A percentile compares a stretch with the other conserved stretches of the same genome.
Evolutionary conservation across 2,888 invertebrate species (phyloP).

Genomic region (Phania funesta): DNA sequence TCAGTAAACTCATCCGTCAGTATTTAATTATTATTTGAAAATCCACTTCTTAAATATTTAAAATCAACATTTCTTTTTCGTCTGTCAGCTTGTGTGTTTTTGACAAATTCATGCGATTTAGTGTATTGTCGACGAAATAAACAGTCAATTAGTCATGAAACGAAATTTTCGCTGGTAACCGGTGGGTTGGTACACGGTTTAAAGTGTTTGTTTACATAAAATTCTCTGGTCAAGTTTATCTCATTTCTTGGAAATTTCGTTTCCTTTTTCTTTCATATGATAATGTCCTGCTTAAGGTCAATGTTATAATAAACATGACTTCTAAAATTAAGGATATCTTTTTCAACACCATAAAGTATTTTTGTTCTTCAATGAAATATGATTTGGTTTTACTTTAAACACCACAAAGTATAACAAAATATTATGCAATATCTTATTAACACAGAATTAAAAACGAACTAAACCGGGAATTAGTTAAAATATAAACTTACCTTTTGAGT

Average conservation of each 20-base stretch:
- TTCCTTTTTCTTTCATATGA: constrained; percentile 14
- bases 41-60: background rate
- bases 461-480: constrained; percentile 5
- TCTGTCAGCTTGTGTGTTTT: background rate
- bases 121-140: constrained; percentile 33
- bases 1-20: constrained; percentile 47
- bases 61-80: background rate
- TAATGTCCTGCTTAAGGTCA: constrained; percentile 65
- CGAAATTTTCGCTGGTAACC: background rate
- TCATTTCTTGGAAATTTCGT: constrained; percentile 40
- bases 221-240: constrained; percentile 41
- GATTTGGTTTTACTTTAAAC: constrained; percentile 7
- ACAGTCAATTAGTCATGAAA: constrained; percentile 64
- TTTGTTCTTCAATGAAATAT: constrained; percentile 15
- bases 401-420: constrained; percentile 7
- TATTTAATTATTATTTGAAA: constrained; percentile 37
- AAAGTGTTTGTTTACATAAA: constrained; percentile 65
- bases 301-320: constrained; percentile 67
- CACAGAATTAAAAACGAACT: constrained; percentile 10
- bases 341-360: constrained; percentile 19
- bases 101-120: background rate
- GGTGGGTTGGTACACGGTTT: constrained; percentile 49
- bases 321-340: constrained; percentile 53
- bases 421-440: constrained; percentile 33
- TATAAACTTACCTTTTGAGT: constrained; percentile 51